A percentile compares a stretch with the other conserved stretches of the same genome.
These are phyloP conservation scores for Peromyscus eremicus DNA, from an alignment of 2,797 vertebrate genomes.

Conservation along the genomic window DNA sequence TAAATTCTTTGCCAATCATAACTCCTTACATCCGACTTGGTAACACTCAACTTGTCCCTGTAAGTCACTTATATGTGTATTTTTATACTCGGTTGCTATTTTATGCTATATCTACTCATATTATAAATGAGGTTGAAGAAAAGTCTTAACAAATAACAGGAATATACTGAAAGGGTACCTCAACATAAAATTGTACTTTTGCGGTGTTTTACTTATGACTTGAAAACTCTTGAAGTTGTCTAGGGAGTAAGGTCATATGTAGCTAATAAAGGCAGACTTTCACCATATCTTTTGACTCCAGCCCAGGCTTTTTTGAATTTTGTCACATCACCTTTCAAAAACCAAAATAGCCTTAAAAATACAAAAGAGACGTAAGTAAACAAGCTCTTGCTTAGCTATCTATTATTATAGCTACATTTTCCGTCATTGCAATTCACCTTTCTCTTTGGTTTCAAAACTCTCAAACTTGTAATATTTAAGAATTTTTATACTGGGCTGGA, in stretches of 20 bases:
- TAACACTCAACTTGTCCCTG: background rate
- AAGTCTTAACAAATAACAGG: background rate
- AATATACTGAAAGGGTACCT: background rate
- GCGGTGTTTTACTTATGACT: background rate
- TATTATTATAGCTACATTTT: slow-evolving; percentile 4
- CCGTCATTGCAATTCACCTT: background rate
- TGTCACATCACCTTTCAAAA: background rate
- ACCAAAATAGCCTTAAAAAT: background rate
- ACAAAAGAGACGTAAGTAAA: background rate
- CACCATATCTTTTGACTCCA: background rate
- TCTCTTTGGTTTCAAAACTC: slow-evolving; percentile 22
- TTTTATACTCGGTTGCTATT: background rate
- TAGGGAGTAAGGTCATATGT: background rate
- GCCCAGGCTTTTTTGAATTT: background rate
- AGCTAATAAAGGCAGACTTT: background rate
- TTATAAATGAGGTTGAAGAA: background rate
- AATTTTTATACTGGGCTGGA: too few relatives aligned
- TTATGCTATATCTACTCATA: background rate
- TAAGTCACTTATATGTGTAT: background rate
- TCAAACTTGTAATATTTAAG: background rate
- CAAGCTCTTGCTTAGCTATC: background rate
- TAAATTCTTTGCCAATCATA: background rate
- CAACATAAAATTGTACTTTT: background rate
- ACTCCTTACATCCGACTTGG: background rate
- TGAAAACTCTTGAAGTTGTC: background rate